Evolutionary conservation across 2,113 vertebrate species (phyloP).

Genomic region (Tychaedon coryphoeus): DNA sequence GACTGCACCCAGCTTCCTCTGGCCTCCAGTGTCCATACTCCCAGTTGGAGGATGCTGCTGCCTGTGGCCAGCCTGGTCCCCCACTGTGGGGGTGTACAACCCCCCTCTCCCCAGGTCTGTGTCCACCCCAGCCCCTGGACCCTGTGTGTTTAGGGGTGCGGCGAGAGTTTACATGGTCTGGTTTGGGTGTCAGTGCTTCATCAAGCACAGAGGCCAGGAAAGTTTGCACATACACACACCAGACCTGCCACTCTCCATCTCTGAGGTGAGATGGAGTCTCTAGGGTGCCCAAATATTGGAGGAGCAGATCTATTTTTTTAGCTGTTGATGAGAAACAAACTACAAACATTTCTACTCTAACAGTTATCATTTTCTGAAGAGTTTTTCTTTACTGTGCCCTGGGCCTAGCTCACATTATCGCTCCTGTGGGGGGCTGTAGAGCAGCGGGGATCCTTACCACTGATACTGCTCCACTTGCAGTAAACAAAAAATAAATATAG

Average conservation of each 20-base stretch:
- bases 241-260: background rate
- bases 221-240: background rate
- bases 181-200: background rate
- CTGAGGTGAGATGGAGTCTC: background rate
- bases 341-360: background rate
- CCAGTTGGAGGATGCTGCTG: background rate
- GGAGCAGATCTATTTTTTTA: background rate
- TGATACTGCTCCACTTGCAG: background rate
- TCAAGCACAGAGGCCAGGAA: background rate
- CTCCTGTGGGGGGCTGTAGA: background rate
- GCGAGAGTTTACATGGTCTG: background rate
- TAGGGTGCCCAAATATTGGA: background rate
- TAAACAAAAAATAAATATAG: background rate
- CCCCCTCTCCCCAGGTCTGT: fast-evolving
- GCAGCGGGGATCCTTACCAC: background rate
- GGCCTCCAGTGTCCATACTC: background rate
- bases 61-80: background rate
- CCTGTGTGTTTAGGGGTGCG: background rate
- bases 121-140: fast-evolving
- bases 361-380: fast-evolving
- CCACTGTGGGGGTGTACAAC: background rate
- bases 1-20: fast-evolving
- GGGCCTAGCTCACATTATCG: background rate
- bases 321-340: background rate
- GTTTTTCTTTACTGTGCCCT: background rate